Evolutionary conservation across 2,113 vertebrate genomes (phyloP).

Genomic region (Acrocephalus arundinaceus): DNA sequence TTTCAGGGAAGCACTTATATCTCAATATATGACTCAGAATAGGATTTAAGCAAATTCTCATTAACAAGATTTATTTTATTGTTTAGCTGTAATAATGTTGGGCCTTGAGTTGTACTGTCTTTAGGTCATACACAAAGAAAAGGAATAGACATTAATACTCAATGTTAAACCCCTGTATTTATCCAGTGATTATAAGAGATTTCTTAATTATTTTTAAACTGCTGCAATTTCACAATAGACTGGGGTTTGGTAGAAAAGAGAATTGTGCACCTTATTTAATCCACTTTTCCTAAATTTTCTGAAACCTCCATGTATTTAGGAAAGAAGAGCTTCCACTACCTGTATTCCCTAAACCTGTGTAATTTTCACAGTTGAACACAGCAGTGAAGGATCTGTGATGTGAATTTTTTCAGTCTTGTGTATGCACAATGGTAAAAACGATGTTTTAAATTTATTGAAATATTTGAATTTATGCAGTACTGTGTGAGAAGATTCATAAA

Average conservation of each 20-base stretch:
- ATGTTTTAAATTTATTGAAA: neutral
- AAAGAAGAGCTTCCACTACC: neutral
- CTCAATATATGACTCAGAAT: slow-evolving; percentile 10
- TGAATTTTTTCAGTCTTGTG: neutral
- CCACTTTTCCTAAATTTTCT: neutral
- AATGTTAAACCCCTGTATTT: neutral
- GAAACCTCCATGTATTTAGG: neutral
- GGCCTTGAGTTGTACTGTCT: neutral
- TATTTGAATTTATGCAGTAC: neutral
- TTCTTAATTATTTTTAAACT: slow-evolving; percentile 6
- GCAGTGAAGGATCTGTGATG: neutral
- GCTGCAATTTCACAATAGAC: neutral
- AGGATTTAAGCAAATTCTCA: slow-evolving; percentile 21
- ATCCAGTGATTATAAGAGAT: neutral
- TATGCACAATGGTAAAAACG: neutral
- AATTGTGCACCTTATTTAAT: neutral
- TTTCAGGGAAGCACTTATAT: slow-evolving; percentile 4
- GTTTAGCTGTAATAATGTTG: neutral
- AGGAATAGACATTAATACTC: neutral
- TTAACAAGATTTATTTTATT: slow-evolving; percentile 36
- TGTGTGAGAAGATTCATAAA: neutral
- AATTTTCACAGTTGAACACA: neutral
- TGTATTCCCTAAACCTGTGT: neutral
- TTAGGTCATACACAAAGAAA: neutral
- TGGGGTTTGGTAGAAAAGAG: neutral